Base-by-base conservation (phyloP, 2,888 invertebrate species). In the Spilosoma lubricipeda region DNA sequence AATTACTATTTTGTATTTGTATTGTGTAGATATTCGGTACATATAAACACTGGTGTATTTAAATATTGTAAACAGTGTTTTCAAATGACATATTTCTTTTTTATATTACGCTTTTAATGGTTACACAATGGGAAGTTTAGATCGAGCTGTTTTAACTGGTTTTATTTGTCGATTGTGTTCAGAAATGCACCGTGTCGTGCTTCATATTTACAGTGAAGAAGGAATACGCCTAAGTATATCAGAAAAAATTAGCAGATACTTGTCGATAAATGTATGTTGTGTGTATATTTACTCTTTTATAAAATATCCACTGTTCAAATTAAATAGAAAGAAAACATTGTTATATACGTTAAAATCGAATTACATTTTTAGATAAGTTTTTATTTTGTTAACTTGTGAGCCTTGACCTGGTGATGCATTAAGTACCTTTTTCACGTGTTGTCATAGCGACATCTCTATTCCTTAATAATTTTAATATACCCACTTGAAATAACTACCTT, bases 121-220 rank as follows among this genome's bases (percentile, higher is more conserved):
- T 39, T 48, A 5, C 15, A 76, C 63, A 87, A 98, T 98, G 98
- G 98, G 98, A 69, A 98, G 98, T 90, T 97, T 98, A 86, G 98
- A 97, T 86, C 97, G 97, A 94, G 98, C 98, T 72, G 96, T 98
- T 84, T 96, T 98, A 88, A 97, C 98, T 71, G 98, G 98, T 83
- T 98, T 98, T 95, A 97, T 98, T 89, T 98, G 98, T 93, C 97
- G 98, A 89, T 96, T 98, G 78, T 98, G 98, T 92, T 98, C 98
- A 52, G 98, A 98, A 96, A 98, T 98, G 97, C 98, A 98, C 93
- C 97, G 97, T 90, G 97, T 97, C 87, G 98, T 98, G 73, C 97
- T 98, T 85, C 98, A 98, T 91, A 97, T 98, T 84, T 98, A 98
- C 90, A 98, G 98, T 64, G 97, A 97, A 85, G 97, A 97, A 94